phyloP scores from a whole-genome alignment of 2,797 vertebrate genomes.

The Momotus momota region DNA sequence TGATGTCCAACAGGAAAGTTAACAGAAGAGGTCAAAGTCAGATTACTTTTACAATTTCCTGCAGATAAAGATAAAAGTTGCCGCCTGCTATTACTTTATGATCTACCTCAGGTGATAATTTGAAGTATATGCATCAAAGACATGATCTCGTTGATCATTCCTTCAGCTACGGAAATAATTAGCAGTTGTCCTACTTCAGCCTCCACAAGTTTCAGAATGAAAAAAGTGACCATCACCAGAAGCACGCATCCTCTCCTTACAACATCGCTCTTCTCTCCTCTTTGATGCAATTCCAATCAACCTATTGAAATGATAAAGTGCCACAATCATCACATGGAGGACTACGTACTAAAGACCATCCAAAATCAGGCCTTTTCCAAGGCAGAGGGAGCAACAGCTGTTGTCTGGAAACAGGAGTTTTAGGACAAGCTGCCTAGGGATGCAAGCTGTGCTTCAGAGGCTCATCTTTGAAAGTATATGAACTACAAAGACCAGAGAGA shows the following conservation, averaged over 20 bases:
- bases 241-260: neutral
- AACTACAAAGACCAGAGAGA: neutral
- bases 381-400: neutral
- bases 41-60: slow-evolving; percentile 23
- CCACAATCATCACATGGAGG: neutral
- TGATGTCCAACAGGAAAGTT: slow-evolving; percentile 10
- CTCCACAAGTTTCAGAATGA: slow-evolving; percentile 19
- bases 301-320: neutral
- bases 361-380: neutral
- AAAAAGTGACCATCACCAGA: neutral
- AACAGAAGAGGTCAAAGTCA: slow-evolving; percentile 44
- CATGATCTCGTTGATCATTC: neutral
- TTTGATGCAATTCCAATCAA: neutral
- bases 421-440: neutral
- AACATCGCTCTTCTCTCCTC: neutral
- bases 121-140: neutral
- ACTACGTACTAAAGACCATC: neutral
- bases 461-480: neutral
- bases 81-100: neutral
- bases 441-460: neutral
- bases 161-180: neutral
- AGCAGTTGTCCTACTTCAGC: slow-evolving; percentile 45
- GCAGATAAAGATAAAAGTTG: neutral
- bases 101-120: neutral
- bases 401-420: neutral